Evolutionary conservation across 2,888 invertebrate genomes (phyloP).

Genomic region (Ectemnius lituratus): DNA sequence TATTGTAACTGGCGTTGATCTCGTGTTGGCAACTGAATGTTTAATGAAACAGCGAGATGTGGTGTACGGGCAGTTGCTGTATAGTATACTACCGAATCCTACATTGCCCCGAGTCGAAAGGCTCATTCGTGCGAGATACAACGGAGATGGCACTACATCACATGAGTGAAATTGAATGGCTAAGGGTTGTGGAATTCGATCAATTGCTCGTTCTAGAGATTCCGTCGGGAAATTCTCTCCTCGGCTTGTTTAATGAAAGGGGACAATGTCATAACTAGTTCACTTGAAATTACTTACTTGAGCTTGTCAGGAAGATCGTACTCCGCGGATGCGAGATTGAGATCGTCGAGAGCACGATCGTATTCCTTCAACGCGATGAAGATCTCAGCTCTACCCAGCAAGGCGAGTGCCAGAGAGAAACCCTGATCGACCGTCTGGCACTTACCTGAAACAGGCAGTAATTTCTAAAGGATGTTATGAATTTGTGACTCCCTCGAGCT

Average conservation of each 20-base stretch:
- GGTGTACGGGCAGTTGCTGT: too few relatives aligned
- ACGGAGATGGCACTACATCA: too few relatives aligned
- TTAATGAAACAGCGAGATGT: too few relatives aligned
- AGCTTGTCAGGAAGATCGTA: slow-evolving; percentile 80
- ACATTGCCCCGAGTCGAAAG: too few relatives aligned
- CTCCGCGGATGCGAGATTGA: slow-evolving; percentile 82
- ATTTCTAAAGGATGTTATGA: neutral
- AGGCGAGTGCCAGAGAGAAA: slow-evolving; percentile 82
- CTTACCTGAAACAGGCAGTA: slow-evolving; percentile 56
- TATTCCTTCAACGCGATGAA: slow-evolving; percentile 81
- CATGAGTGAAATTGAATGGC: too few relatives aligned
- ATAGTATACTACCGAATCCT: too few relatives aligned
- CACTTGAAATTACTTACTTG: slow-evolving; percentile 27
- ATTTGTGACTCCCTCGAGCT: neutral
- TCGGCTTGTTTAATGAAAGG: neutral
- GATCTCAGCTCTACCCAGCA: slow-evolving; percentile 84
- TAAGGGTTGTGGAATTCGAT: too few relatives aligned
- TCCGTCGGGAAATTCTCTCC: too few relatives aligned
- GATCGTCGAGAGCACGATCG: slow-evolving; percentile 83
- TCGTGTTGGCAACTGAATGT: too few relatives aligned
- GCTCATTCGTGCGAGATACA: too few relatives aligned
- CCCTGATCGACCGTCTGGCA: slow-evolving; percentile 81
- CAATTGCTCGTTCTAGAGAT: too few relatives aligned
- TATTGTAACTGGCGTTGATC: too few relatives aligned
- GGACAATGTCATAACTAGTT: slow-evolving; percentile 2